phyloP scores from a whole-genome alignment of 1,140 invertebrate genomes.

The Varroa destructor region DNA sequence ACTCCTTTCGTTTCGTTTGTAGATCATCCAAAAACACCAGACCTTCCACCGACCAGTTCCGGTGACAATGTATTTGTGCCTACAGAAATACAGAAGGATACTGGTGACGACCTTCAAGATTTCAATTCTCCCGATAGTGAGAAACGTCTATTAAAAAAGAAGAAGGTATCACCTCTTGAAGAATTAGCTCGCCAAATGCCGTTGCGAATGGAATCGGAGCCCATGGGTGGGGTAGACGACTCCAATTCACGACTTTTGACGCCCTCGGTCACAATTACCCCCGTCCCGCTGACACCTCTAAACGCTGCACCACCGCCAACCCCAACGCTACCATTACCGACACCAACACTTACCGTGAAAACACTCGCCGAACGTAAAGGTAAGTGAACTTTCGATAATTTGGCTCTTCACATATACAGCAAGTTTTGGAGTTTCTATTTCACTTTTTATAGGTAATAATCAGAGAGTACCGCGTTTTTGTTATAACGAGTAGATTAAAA shows the following conservation, averaged over 20 bases:
- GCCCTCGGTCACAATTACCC: constrained; percentile 21
- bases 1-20: too few species aligned
- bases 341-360: constrained; percentile 8
- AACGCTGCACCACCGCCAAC: neutral
- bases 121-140: too few species aligned
- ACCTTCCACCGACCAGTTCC: too few species aligned
- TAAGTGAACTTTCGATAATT: neutral
- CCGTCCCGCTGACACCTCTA: neutral
- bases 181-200: constrained; percentile 25
- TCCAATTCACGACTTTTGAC: constrained; percentile 14
- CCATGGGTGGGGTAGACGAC: neutral
- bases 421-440: neutral
- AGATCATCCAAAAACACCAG: too few species aligned
- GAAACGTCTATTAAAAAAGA: too few species aligned
- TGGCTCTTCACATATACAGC: neutral
- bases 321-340: neutral
- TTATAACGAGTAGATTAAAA: too few species aligned
- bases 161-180: neutral
- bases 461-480: too few species aligned
- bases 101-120: too few species aligned
- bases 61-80: too few species aligned
- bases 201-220: neutral
- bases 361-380: constrained; percentile 27
- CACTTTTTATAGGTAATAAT: neutral
- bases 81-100: too few species aligned